Evolutionary conservation across 2,888 invertebrate genomes (phyloP).

Genomic region (Anagyrus pseudococci): DNA sequence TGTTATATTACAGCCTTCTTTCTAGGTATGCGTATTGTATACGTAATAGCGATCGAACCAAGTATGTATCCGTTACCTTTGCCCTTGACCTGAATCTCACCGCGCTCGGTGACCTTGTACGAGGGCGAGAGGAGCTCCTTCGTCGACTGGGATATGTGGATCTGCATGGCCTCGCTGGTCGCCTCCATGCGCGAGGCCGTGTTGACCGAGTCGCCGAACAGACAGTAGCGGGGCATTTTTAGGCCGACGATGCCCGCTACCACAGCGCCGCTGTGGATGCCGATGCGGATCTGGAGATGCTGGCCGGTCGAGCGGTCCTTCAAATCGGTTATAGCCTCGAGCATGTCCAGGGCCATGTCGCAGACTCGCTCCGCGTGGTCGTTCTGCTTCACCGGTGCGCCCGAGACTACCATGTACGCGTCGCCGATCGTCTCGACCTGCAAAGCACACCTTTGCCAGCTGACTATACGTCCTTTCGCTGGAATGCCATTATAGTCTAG

Average conservation of each 20-base stretch:
- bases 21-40: no score
- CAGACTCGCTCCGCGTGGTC: slow-evolving; percentile 93
- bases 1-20: no score
- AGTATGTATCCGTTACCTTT: slow-evolving; percentile 71
- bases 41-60: no score
- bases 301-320: slow-evolving; percentile 92
- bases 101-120: slow-evolving; percentile 79
- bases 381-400: slow-evolving; percentile 87
- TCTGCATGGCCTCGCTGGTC: slow-evolving; percentile 90
- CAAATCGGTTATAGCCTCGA: slow-evolving; percentile 87
- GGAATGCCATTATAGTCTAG: not conserved
- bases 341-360: slow-evolving; percentile 97
- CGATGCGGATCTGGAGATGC: slow-evolving; percentile 83
- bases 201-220: slow-evolving; percentile 91
- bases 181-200: slow-evolving; percentile 94
- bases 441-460: slow-evolving; percentile 1
- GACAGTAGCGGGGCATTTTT: slow-evolving; percentile 85
- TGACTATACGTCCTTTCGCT: not conserved
- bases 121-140: slow-evolving; percentile 75
- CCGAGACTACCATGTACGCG: slow-evolving; percentile 97
- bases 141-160: slow-evolving; percentile 93
- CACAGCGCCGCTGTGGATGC: slow-evolving; percentile 90
- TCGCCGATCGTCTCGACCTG: slow-evolving; percentile 98
- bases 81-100: slow-evolving; percentile 89
- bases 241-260: slow-evolving; percentile 93